Evolutionary conservation across 2,888 invertebrate genomes (phyloP).

Genomic region (Lithophane semibrunnea): DNA sequence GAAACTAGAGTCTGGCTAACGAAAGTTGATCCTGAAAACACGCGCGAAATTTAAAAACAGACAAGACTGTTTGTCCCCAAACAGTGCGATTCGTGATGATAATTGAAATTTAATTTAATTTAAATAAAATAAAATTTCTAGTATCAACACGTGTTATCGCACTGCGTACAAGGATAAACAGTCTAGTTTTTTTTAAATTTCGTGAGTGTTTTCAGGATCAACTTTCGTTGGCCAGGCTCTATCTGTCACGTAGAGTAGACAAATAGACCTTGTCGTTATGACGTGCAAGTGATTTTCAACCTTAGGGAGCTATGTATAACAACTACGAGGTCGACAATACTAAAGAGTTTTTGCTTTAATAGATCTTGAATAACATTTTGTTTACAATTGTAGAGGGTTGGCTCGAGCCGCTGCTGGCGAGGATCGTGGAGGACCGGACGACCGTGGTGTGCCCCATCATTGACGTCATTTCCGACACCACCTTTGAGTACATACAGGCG

Average conservation of each 20-base stretch:
- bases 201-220: too few species aligned
- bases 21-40: too few species aligned
- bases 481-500: slow-evolving; percentile 99
- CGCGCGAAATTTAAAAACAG: too few species aligned
- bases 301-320: background rate
- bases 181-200: too few species aligned
- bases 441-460: slow-evolving; percentile 99
- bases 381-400: slow-evolving; percentile 94
- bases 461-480: slow-evolving; percentile 99
- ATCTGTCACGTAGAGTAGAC: background rate
- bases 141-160: too few species aligned
- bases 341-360: too few species aligned
- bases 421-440: slow-evolving; percentile 97
- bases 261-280: background rate
- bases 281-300: background rate
- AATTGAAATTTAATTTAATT: too few species aligned
- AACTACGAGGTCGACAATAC: background rate
- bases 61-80: too few species aligned
- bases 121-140: too few species aligned
- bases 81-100: too few species aligned
- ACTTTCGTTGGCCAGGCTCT: too few species aligned
- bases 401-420: slow-evolving; percentile 97
- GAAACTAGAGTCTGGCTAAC: background rate
- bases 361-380: slow-evolving; percentile 6
- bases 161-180: too few species aligned